Conservation (phyloP, 2,113 vertebrate species). For the Polyodon spathula region DNA sequence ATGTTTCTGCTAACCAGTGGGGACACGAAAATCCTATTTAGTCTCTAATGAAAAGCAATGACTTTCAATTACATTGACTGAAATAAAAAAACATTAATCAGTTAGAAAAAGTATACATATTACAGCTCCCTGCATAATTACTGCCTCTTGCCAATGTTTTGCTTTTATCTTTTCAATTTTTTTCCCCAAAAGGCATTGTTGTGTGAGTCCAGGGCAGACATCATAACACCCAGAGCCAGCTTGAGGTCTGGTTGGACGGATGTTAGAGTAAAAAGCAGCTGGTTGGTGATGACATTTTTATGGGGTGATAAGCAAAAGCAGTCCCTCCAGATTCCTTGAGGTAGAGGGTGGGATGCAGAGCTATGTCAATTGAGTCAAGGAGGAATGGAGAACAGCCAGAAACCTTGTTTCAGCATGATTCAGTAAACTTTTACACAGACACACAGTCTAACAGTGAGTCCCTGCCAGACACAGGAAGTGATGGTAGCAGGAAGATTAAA, state of each 20-base stretch:
- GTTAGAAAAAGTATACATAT: not conserved
- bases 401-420: not conserved
- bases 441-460: no score
- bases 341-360: not conserved
- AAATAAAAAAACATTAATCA: not conserved
- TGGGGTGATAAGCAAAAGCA: constrained; percentile 2
- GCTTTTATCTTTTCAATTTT: not conserved
- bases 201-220: not conserved
- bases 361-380: not conserved
- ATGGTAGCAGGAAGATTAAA: no score
- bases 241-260: not conserved
- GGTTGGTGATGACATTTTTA: constrained; percentile 6
- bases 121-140: not conserved
- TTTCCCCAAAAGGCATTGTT: not conserved
- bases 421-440: no score
- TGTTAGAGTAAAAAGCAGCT: not conserved
- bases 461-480: no score
- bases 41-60: no score
- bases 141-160: not conserved
- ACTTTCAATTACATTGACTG: not conserved
- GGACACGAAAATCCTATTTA: no score
- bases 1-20: no score
- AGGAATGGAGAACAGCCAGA: not conserved
- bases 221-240: not conserved
- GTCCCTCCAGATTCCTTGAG: not conserved